phyloP scores from a whole-genome alignment of 2,797 vertebrate species.

The Carcharodon carcharias region DNA sequence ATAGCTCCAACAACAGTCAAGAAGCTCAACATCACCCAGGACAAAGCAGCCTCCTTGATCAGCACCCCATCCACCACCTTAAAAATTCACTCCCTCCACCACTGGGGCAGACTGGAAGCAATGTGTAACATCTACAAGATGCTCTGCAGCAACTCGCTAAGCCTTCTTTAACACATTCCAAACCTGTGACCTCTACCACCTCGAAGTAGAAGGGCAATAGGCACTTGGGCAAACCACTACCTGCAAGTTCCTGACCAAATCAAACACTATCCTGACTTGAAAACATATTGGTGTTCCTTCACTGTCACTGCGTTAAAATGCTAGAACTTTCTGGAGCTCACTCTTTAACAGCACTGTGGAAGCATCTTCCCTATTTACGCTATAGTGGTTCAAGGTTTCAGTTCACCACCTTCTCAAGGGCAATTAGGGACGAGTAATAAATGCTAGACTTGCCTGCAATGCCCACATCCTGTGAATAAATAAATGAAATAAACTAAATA shows the following conservation, averaged over 20 bases:
- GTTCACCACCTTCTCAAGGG: not conserved
- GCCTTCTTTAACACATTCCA: too few species aligned
- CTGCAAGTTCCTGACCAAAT: not conserved
- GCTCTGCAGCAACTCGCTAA: too few species aligned
- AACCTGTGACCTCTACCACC: too few species aligned
- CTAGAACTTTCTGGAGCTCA: not conserved
- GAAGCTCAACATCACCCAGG: not conserved
- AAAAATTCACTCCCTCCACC: too few species aligned
- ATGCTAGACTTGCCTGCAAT: not conserved
- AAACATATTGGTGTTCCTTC: not conserved
- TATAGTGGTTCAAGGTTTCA: not conserved
- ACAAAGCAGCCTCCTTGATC: not conserved
- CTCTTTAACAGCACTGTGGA: not conserved
- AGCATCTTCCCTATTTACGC: not conserved
- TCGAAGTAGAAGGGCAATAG: too few species aligned
- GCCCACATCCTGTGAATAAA: not conserved
- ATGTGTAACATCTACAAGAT: too few species aligned
- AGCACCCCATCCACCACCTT: not conserved
- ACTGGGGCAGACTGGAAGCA: too few species aligned
- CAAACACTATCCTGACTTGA: not conserved
- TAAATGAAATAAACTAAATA: not conserved
- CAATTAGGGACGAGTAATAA: not conserved
- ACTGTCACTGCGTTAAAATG: not conserved
- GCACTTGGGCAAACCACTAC: too few species aligned
- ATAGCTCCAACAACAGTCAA: too few species aligned